A percentile compares a stretch with the other conserved stretches of the same genome.
Evolutionary conservation across 2,888 invertebrate genomes (phyloP).

Genomic region (Lasioglossum marginatum): DNA sequence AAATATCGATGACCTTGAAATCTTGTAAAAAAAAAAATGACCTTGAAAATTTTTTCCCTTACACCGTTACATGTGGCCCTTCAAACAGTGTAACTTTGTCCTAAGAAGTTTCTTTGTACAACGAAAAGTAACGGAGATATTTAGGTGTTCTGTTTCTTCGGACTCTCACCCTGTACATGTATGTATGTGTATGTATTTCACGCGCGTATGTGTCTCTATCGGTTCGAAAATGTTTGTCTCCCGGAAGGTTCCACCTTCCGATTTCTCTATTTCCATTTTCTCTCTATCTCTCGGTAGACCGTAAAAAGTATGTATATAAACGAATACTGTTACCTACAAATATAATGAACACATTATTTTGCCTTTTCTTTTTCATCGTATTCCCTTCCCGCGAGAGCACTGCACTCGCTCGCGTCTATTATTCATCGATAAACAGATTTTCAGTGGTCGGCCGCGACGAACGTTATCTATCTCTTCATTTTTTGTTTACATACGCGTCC

Average conservation of each 20-base stretch:
- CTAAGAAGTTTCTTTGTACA: too few relatives aligned
- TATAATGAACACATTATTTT: conserved; percentile 82
- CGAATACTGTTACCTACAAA: conserved; percentile 82
- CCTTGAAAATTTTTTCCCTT: too few relatives aligned
- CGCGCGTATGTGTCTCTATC: conserved; percentile 2
- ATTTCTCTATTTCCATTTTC: not conserved
- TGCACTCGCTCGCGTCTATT: conserved; percentile 32
- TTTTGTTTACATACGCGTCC: conserved; percentile 5
- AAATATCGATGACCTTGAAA: too few relatives aligned
- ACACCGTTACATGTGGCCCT: too few relatives aligned
- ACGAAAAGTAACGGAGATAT: too few relatives aligned
- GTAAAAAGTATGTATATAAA: conserved; percentile 74
- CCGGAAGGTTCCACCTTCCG: conserved; percentile 12
- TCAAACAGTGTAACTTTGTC: too few relatives aligned
- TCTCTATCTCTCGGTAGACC: conserved; percentile 49
- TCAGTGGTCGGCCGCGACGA: conserved; percentile 36
- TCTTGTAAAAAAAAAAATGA: too few relatives aligned
- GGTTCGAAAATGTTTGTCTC: conserved; percentile 19
- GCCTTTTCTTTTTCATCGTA: conserved; percentile 50
- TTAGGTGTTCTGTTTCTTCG: too few relatives aligned
- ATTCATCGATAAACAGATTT: conserved; percentile 33
- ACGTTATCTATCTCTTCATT: not conserved
- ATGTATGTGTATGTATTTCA: not conserved
- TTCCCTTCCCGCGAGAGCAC: conserved; percentile 28
- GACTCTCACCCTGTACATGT: too few relatives aligned